Base-by-base conservation (phyloP, 2,797 vertebrate genomes). In the Astyanax mexicanus region DNA sequence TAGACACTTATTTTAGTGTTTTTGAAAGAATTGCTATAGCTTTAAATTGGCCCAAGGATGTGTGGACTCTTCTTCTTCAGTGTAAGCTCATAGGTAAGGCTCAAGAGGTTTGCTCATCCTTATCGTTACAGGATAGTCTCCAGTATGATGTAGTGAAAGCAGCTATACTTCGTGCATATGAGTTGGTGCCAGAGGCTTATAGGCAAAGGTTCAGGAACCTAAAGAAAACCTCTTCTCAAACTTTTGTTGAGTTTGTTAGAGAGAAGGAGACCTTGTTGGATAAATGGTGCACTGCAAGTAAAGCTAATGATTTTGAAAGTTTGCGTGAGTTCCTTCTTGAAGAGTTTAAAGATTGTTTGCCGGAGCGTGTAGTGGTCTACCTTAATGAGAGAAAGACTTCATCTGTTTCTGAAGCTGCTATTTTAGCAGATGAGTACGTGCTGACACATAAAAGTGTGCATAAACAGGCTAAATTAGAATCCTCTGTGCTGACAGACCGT, bases 271-370 rank as follows among this genome's bases (percentile, higher is more conserved):
- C 3, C 13, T 4, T 62, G 0, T 55, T 70, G 5, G 47, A 70
- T n/a, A 70, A 52, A 17, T 70, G 57, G 35, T 64, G 57, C 10
- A 13, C 21, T 3, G 2, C 5, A 0, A 17, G 47, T 19, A 54
- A 62, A 9, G 37, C 7, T 45, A 21, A 23, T 10, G 21, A 47
- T 4, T 47, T 25, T 19, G 65, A 15, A 6, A 23, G 32, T n/a
- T 17, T 76, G 4, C 0, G 5, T 0, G 9, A 74, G 13, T 4
- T 67, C 12, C 27, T 75, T 19, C 12, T 65, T 0, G 37, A 77
- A 11, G 38, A 77, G 1, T 71, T 71, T 6, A 71, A 52, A 7
- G 77, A 45, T 4, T 49, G 74, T 21, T 10, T 76, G 3, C 32
- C 54, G 17, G 49, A 74, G 15, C 15, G 6, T 21, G 38, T 67